Evolutionary conservation across 2,797 vertebrate genomes (phyloP), one percentile per base, ranked within the genome.

Genomic region (Liparis tanakae): DNA sequence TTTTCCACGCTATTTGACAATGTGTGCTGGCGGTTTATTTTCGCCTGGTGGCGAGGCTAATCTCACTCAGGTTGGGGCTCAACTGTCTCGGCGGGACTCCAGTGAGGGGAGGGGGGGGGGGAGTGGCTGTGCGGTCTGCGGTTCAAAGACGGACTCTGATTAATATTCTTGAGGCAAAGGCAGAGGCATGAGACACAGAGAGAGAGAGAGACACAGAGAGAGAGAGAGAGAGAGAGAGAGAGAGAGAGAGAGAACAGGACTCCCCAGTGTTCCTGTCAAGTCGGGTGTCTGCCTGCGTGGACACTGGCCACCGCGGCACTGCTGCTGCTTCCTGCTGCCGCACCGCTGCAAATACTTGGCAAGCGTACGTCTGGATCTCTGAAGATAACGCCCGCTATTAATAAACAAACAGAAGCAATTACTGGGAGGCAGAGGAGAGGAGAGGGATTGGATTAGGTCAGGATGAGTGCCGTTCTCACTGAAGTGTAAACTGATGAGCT

Each of bases 401-500:
- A 95, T 94, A 94, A 94, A 94, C 94, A 95, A 94, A 94, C 93
- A 91, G 90, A 88, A 85, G 91, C 93, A 95, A 95, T 95, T 95
- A 95, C 92, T 89, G 81, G 86, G 89, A 89, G 88, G 90, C 86
- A 71, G 88, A 87, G 83, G 85, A 86, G 86, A 87, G 86, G 82
- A 88, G 87, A 88, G 83, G 84, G 87, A 88, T 88, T 89, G 91
- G 93, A 94, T 94, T 93, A 92, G 91, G 94, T 88, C 84, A 85
- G 89, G 87, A 89, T 84, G 86, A 88, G 87, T 82, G 48, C 46
- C 10, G 30, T 82, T 89, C 88, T 91, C 86, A 91, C 85, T 93
- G 86, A 93, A 94, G 93, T 92, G 85, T 84, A 86, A 93, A 92
- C 83, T 86, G 93, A 94, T 91, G 93, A 93, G 90, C 90, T 83